Evolutionary conservation across 2,797 vertebrate genomes (phyloP), one percentile per base, ranked within the genome.

Genomic region (Pseudopleuronectes americanus): DNA sequence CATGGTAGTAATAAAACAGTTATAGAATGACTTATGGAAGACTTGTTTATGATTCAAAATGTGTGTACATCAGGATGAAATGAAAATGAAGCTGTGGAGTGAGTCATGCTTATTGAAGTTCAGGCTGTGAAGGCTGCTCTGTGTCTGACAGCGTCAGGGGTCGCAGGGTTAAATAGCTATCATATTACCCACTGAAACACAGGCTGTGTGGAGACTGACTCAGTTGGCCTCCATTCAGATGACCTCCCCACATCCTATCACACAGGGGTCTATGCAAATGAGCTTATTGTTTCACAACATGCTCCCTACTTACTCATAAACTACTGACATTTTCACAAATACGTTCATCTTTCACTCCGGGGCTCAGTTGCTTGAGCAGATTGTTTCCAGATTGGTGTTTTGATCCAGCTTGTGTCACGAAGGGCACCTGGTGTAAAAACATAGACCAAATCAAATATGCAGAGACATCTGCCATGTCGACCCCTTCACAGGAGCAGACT

Each of bases 181-280:
- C 73, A 53, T 57, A 1, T 74, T 71, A 49, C 63, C 23, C 54
- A 43, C 23, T 5, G 10, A 38, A 22, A 82, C 77, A 81, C 77
- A 77, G 51, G 54, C 78, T 87, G 57, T 76, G 68, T 48, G 57
- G 57, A 66, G 54, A 19, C 45, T 5, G 48, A 68, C 68, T 83
- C 52, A 66, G 23, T 14, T 36, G 57, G 57, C 24, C 57, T 68
- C 41, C 21, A 49, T 62, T 74, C 82, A 74, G 16, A 65, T 17
- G 47, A 57, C 48, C 43, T 36, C 57, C 36, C 54, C 41, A n/a
- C 59, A 67, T 33, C 48, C 49, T 12, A 57, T 31, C 68, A 80
- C 52, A 63, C 16, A n/a, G 51, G 41, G 26, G 58, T 71, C 49
- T 10, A 77, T 68, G 72, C 75, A 76, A 81, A 81, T 66, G 56